Evolutionary conservation across 2,113 vertebrate genomes (phyloP), one percentile per base, ranked within the genome.

Genomic region (Salvelinus alpinus): DNA sequence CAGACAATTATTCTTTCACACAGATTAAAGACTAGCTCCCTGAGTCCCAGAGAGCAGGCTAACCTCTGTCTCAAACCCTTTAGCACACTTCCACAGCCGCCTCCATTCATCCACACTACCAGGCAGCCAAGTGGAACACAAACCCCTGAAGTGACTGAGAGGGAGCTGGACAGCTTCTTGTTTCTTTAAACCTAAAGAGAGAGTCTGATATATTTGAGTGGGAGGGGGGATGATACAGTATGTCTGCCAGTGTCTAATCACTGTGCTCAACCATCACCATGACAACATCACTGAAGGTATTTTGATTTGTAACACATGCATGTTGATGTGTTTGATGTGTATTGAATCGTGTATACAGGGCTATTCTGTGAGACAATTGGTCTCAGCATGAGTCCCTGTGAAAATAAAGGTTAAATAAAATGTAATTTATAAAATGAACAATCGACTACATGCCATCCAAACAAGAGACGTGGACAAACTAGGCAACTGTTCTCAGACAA

Each of bases 1-100:
- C 48, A 84, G 29, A 89, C 83, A 90, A 87, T 72, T 79, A 75
- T 54, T 78, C 80, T 75, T 85, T 88, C 73, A 82, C 48, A 29
- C n/a, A 73, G 75, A 34, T 20, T 34, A 68, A 18, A 68, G 66
- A n/a, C 66, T 18, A 29, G 14, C 25, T 4, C 13, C 64, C 8
- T 29, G 65, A 67, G 29, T 29, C 14, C 27, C 65, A 67, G 29
- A 67, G 65, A 62, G 60, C 64, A 65, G 72, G 71, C 44, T 0
- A 47, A 84, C 67, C 62, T 60, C 72, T 67, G 22, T 77, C 54
- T 80, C 70, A 74, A 83, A 80, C 57, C 66, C 80, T 75, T 77
- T 69, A 57, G 79, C 79, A 83, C 77, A 80, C 83, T 85, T 81
- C 70, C 73, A 24, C 60, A 51, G 22, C 22, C 13, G 47, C 24